These are phyloP conservation scores for Centropyge bicolor DNA, from an alignment of 2,797 vertebrate genomes.

Conservation along the genomic window DNA sequence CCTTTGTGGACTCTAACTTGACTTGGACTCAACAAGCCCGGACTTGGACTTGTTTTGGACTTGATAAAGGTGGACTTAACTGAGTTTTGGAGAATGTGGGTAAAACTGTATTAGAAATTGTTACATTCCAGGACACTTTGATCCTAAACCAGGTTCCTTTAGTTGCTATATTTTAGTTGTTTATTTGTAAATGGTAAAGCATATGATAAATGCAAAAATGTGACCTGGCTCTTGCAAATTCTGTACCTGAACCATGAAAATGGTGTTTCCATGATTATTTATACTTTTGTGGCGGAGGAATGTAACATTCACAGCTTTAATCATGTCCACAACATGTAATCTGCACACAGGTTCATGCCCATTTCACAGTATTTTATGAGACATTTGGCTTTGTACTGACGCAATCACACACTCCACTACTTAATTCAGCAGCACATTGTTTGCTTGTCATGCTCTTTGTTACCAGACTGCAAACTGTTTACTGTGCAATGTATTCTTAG, in stretches of 20 bases:
- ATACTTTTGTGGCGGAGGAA: conserved; percentile 4
- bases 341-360: conserved; percentile 1
- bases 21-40: no score
- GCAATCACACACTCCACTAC: conserved; percentile 19
- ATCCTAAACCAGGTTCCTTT: background rate
- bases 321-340: conserved; percentile 7
- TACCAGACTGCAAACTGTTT: background rate
- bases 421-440: background rate
- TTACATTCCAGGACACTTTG: background rate
- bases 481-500: background rate
- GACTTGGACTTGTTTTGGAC: no score
- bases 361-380: conserved; percentile 19
- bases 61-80: no score
- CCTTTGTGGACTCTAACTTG: no score
- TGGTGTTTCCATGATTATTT: conserved; percentile 4
- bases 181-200: background rate
- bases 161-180: background rate
- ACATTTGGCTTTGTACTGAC: conserved; percentile 8
- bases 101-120: background rate
- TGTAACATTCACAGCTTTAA: conserved; percentile 3
- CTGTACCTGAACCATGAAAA: conserved; percentile 11
- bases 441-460: conserved; percentile 9
- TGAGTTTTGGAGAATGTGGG: background rate
- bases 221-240: conserved; percentile 2
- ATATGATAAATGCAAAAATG: background rate